Conservation (phyloP, 1,140 invertebrate species). For the Zophobas atratus region DNA sequence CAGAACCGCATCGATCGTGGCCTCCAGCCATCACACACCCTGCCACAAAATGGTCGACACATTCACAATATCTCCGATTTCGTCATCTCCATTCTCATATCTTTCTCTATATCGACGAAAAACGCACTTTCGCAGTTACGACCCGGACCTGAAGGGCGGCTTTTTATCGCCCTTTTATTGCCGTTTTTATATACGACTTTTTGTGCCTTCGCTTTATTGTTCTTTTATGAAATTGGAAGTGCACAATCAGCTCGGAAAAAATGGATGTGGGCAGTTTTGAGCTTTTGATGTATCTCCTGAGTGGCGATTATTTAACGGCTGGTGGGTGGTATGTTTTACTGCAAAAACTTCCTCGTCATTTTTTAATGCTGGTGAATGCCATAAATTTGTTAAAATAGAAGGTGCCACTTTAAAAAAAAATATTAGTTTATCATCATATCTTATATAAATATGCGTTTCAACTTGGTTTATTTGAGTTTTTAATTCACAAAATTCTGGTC, state of each 20-base stretch:
- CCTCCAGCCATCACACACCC: slow-evolving; percentile 54
- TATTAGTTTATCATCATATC: too few species aligned
- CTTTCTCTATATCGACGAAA: slow-evolving; percentile 11
- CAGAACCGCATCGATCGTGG: slow-evolving; percentile 59
- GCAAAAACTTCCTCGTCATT: too few species aligned
- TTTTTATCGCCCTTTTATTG: slow-evolving; percentile 32
- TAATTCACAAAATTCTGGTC: too few species aligned
- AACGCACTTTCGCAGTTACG: slow-evolving; percentile 11
- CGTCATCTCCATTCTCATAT: slow-evolving; percentile 23
- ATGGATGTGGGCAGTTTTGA: not conserved
- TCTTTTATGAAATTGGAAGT: not conserved
- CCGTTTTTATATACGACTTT: slow-evolving; percentile 9
- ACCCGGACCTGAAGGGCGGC: slow-evolving; percentile 25
- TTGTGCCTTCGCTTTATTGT: not conserved
- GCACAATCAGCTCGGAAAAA: not conserved
- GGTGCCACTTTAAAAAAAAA: too few species aligned
- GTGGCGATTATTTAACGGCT: not conserved
- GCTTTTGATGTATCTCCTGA: not conserved
- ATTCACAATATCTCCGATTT: slow-evolving; percentile 56
- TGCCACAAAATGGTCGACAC: slow-evolving; percentile 61
- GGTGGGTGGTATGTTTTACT: too few species aligned
- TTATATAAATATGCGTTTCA: too few species aligned
- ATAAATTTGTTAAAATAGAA: too few species aligned
- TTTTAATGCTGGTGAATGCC: too few species aligned
- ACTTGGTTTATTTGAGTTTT: too few species aligned